Evolutionary conservation across 2,797 vertebrate species (phyloP).

Genomic region (Poecilia wingei): DNA sequence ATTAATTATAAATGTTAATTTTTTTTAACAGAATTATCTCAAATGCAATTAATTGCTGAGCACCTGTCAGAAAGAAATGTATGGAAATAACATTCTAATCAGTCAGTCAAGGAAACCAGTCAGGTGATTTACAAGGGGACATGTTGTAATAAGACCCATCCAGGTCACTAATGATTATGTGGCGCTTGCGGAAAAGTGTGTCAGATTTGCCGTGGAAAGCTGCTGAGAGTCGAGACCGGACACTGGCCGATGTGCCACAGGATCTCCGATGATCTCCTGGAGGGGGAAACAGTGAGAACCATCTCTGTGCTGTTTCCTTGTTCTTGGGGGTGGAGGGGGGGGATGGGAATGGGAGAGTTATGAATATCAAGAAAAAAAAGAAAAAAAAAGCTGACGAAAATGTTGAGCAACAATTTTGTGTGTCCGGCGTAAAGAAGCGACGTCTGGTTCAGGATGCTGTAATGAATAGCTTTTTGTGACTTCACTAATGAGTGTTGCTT

Average conservation of each 20-base stretch:
- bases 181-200: constrained; percentile 41
- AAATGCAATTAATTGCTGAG: neutral
- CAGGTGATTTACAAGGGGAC: constrained; percentile 44
- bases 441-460: constrained; percentile 35
- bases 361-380: constrained; percentile 62
- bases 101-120: constrained; percentile 55
- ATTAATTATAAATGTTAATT: neutral
- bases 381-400: constrained; percentile 36
- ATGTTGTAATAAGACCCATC: constrained; percentile 33
- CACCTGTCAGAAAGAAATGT: constrained; percentile 17
- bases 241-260: constrained; percentile 19
- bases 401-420: constrained; percentile 32
- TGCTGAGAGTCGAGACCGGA: constrained; percentile 34
- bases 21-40: neutral
- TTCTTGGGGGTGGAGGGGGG: constrained; percentile 52
- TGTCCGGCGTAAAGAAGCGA: constrained; percentile 20
- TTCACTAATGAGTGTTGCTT: constrained; percentile 47
- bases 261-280: constrained; percentile 63
- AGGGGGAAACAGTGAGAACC: constrained; percentile 73
- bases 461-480: constrained; percentile 48
- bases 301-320: constrained; percentile 63
- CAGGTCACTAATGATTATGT: constrained; percentile 53
- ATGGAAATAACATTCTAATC: constrained; percentile 59
- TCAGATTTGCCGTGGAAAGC: constrained; percentile 29
- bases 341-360: constrained; percentile 59